Percentiles rank a stretch among this genome's conserved stretches.
phyloP scores from a whole-genome alignment of 2,888 invertebrate species.

The Sisyra nigra region DNA sequence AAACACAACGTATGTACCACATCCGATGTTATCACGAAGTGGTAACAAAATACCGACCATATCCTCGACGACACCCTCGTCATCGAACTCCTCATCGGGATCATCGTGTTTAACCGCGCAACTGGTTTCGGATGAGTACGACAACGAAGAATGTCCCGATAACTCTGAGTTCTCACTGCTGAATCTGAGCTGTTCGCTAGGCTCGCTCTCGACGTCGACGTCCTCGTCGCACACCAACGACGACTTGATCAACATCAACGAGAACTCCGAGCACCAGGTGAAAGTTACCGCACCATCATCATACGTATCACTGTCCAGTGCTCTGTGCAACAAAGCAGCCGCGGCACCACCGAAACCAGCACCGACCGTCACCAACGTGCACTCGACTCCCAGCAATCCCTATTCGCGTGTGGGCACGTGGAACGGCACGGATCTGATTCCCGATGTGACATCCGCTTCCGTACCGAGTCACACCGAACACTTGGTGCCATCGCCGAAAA shows the following conservation, averaged over 20 bases:
- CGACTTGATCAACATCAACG: constrained; percentile 1
- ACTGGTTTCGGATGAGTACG: too few species aligned
- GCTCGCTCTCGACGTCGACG: too few species aligned
- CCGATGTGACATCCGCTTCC: constrained; percentile 7
- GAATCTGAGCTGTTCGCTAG: too few species aligned
- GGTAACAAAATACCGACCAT: background rate
- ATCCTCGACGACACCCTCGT: too few species aligned
- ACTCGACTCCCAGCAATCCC: constrained; percentile 1
- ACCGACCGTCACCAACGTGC: constrained; percentile 8
- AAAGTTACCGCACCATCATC: constrained; percentile 1
- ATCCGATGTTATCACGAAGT: background rate
- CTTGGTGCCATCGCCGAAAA: background rate
- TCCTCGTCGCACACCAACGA: constrained; percentile 1
- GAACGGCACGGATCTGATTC: background rate
- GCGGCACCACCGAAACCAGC: constrained; percentile 1
- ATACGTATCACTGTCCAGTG: constrained; percentile 1
- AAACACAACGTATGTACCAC: constrained; percentile 3
- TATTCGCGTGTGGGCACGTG: constrained; percentile 4
- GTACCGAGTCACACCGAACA: constrained; percentile 2
- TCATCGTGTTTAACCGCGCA: too few species aligned
- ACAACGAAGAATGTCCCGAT: too few species aligned
- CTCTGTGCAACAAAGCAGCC: background rate
- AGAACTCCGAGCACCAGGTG: constrained; percentile 1
- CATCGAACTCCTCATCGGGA: too few species aligned
- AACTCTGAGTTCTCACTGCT: too few species aligned